These are phyloP conservation scores for Grammomys surdaster DNA, from an alignment of 2,113 vertebrate genomes.

Conservation along the genomic window DNA sequence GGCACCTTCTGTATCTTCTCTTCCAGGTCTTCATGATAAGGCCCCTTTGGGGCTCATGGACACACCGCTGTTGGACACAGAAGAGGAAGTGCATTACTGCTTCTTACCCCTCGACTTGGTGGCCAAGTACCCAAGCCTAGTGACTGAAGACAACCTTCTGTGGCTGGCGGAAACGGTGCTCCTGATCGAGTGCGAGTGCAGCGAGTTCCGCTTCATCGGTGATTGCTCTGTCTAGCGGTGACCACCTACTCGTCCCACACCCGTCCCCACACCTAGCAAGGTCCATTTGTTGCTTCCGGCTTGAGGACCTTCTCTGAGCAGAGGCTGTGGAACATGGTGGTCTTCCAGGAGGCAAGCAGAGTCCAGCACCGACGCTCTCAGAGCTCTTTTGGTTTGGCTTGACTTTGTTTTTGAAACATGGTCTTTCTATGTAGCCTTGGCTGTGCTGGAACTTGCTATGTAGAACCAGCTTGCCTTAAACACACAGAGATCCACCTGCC, in stretches of 20 bases:
- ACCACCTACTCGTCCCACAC: not conserved
- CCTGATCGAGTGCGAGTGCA: constrained; percentile 83
- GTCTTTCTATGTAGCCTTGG: not conserved
- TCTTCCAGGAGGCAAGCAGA: not conserved
- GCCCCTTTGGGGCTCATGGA: constrained; percentile 86
- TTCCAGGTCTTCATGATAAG: constrained; percentile 82
- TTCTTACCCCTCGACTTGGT: constrained; percentile 86
- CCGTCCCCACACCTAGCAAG: not conserved
- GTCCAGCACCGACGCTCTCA: not conserved
- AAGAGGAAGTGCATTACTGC: constrained; percentile 87
- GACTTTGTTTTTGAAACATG: not conserved
- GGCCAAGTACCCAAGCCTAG: constrained; percentile 84
- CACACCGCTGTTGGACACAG: constrained; percentile 84
- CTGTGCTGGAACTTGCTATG: not conserved
- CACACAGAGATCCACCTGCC: not conserved
- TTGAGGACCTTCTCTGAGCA: constrained; percentile 2
- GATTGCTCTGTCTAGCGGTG: constrained; percentile 50
- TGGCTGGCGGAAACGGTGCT: constrained; percentile 86
- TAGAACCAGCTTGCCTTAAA: not conserved
- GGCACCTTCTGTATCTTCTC: not conserved
- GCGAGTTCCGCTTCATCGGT: constrained; percentile 88
- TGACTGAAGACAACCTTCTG: constrained; percentile 86
- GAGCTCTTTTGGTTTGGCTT: constrained; percentile 11
- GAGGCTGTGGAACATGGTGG: not conserved
- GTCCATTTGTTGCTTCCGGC: not conserved